Base-by-base conservation (phyloP, 1,140 invertebrate genomes). In the Pentalonia nigronervosa region DNA sequence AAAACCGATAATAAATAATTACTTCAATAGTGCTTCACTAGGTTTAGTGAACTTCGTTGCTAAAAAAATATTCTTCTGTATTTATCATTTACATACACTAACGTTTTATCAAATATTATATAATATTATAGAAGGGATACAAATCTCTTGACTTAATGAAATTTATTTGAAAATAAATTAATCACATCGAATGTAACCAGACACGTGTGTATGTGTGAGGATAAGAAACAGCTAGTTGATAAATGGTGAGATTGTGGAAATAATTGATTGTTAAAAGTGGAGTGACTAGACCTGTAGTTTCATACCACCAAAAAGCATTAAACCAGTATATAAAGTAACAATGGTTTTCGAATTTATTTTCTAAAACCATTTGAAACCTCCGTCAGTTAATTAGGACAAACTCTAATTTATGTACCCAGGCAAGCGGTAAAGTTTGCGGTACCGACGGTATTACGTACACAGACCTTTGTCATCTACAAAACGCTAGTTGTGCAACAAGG, bases 371-470 rank as follows among this genome's bases (percentile, higher is more conserved):
- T 76, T 21, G 67, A 67, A 67, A 91, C 56, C 90, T 53, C 36
- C 23, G 2, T 23, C 25, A 47, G 90, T 76, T 91, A 91, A 91
- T 91, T 91, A 89, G 88, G 23, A 89, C 50, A 34, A 89, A 89
- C 50, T 56, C 9, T 89, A 56, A 56, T 89, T 89, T 89, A 91
- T 92, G 95, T 94, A 95, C 95, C 91, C 95, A 96, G 94, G 97
- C 98, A 93, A 93, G 91, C 50, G 91, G 81, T 93, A 93, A 86
- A 56, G 91, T 93, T 86, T 98, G 97, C 95, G 97, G 97, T 41
- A 97, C 96, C 45, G 97, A 98, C 95, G 97, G 97, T 23, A 95
- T 96, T 20, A 98, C 97, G 60, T 98, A 98, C 95, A 95, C 95
- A 34, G 97, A 96, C 94, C 97, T 98, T 95, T 98, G 98, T 95